A percentile compares a stretch with the other conserved stretches of the same genome.
These are phyloP conservation scores for Pomacea maculata DNA, from an alignment of 1,140 invertebrate genomes.

Conservation along the genomic window DNA sequence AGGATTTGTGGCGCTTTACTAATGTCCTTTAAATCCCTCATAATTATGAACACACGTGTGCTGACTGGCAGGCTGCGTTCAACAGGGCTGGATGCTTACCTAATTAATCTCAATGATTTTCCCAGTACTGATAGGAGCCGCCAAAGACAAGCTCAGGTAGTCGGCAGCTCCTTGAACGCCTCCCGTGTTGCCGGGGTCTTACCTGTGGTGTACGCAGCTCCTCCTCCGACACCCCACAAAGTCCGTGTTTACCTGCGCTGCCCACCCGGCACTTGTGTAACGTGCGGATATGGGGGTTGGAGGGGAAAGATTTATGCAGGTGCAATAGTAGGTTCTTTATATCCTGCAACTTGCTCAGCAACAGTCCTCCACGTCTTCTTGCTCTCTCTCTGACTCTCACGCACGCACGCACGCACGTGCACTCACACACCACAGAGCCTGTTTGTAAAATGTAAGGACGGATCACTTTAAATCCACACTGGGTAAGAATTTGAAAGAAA, in stretches of 20 bases:
- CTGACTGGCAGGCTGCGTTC: conserved; percentile 15
- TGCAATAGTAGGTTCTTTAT: no score
- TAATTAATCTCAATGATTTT: conserved; percentile 26
- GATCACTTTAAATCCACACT: no score
- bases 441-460: no score
- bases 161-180: not conserved
- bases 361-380: not conserved
- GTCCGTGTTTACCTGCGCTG: no score
- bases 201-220: not conserved
- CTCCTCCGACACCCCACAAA: no score
- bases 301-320: no score
- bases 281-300: no score
- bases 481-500: no score
- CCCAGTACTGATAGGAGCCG: conserved; percentile 10
- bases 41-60: conserved; percentile 26
- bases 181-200: conserved; percentile 9
- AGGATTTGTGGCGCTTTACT: conserved; percentile 20
- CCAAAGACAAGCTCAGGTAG: not conserved
- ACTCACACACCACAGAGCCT: not conserved
- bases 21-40: conserved; percentile 19
- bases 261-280: no score
- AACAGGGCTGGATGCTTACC: conserved; percentile 12
- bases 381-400: not conserved
- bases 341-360: no score
- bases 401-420: not conserved